A percentile compares a stretch with the other conserved stretches of the same genome.
Conservation (phyloP, 2,113 vertebrate genomes). For the Trematocara variabile region DNA sequence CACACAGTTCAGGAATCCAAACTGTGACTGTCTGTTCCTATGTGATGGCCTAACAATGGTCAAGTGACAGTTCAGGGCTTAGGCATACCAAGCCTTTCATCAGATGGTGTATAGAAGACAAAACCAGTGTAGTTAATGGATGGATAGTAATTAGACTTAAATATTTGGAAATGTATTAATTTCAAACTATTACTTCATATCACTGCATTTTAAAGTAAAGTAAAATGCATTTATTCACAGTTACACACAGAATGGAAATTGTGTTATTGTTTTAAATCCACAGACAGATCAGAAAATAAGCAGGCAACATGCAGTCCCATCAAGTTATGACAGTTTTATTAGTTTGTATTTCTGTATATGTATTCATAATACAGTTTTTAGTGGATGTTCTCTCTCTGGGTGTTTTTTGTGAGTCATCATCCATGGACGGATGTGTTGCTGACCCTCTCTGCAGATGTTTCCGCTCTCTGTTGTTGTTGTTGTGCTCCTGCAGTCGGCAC, state of each 20-base stretch:
- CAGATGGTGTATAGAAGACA: neutral
- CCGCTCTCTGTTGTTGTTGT: constrained; percentile 64
- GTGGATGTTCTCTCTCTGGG: neutral
- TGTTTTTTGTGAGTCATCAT: constrained; percentile 34
- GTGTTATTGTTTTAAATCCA: neutral
- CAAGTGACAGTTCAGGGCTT: neutral
- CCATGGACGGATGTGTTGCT: constrained; percentile 45
- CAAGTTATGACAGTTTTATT: neutral
- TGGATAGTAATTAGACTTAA: fast-evolving
- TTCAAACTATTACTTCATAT: neutral
- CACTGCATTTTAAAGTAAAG: neutral
- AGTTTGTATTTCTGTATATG: neutral
- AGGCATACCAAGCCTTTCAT: neutral
- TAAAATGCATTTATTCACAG: neutral
- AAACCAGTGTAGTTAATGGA: neutral
- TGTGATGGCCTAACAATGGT: neutral
- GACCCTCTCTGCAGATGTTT: constrained; percentile 69
- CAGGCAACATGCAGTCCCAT: neutral
- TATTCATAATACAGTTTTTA: neutral
- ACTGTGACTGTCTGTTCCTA: neutral
- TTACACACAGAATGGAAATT: neutral
- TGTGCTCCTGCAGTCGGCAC: constrained; percentile 22
- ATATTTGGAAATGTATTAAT: neutral
- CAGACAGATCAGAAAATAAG: neutral
- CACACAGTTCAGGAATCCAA: neutral